Evolutionary conservation across 1,140 invertebrate species (phyloP).

Genomic region (Drosophila saltans): DNA sequence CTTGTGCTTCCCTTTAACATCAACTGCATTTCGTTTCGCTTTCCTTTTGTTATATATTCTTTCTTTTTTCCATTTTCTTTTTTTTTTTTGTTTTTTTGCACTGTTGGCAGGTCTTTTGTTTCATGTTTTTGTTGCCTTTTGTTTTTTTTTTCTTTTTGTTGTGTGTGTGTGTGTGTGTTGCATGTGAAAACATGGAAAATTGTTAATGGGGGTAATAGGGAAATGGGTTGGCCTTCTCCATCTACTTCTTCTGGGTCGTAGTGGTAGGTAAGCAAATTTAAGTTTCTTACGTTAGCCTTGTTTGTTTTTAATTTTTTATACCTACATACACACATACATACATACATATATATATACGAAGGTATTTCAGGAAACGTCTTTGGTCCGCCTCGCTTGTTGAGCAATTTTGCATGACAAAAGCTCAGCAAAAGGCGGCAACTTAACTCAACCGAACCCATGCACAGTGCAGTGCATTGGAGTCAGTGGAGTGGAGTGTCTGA

Average conservation of each 20-base stretch:
- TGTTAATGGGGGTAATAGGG: slow-evolving; percentile 23
- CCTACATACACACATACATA: background rate
- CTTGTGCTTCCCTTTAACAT: slow-evolving; percentile 62
- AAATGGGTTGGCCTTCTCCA: slow-evolving; percentile 7
- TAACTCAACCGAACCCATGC: background rate
- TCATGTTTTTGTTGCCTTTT: slow-evolving; percentile 1
- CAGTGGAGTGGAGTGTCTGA: slow-evolving; percentile 1
- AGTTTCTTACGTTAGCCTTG: slow-evolving; percentile 37
- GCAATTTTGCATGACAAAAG: slow-evolving; percentile 64
- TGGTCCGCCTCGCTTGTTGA: slow-evolving; percentile 44
- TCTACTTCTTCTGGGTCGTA: background rate
- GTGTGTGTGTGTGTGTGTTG: slow-evolving; percentile 12
- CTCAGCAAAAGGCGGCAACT: slow-evolving; percentile 31
- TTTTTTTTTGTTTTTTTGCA: slow-evolving; percentile 19
- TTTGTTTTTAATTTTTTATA: slow-evolving; percentile 58
- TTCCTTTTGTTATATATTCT: slow-evolving; percentile 1
- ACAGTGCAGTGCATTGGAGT: background rate
- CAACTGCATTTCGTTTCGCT: slow-evolving; percentile 14
- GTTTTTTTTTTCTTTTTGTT: slow-evolving; percentile 1
- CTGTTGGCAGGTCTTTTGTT: slow-evolving; percentile 46
- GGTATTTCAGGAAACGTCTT: slow-evolving; percentile 20
- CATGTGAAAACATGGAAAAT: slow-evolving; percentile 24
- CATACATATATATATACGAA: background rate
- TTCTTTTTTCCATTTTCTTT: background rate
- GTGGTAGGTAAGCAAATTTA: slow-evolving; percentile 26